A percentile compares a stretch with the other conserved stretches of the same genome.
phyloP scores from a whole-genome alignment of 2,888 invertebrate species.

The Dysmachus trigonus region DNA sequence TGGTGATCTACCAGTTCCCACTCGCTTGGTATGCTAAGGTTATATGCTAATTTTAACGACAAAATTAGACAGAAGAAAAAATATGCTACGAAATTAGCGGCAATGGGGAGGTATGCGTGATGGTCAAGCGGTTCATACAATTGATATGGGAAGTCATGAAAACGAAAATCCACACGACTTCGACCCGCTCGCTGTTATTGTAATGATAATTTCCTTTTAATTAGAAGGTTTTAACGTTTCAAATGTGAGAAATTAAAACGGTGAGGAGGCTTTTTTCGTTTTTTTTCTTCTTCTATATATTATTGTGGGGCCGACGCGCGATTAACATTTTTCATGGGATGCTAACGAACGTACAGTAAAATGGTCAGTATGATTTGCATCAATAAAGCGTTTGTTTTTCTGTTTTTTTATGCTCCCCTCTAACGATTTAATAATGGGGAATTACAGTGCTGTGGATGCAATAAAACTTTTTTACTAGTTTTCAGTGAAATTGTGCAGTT shows the following conservation, averaged over 20 bases:
- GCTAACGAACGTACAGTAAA: neutral
- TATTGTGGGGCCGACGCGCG: neutral
- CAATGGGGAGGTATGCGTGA: neutral
- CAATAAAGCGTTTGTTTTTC: neutral
- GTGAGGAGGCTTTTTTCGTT: neutral
- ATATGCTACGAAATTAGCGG: neutral
- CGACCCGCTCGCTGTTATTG: constrained; percentile 12
- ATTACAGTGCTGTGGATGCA: neutral
- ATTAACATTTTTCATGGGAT: constrained; percentile 1
- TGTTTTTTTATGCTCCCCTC: neutral
- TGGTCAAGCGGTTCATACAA: neutral
- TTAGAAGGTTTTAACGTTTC: constrained; percentile 26
- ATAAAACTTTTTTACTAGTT: neutral
- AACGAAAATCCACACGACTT: constrained; percentile 5
- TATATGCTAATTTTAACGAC: constrained; percentile 13
- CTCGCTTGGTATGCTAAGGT: constrained; percentile 2
- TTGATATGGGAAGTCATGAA: constrained; percentile 17
- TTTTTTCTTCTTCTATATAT: neutral
- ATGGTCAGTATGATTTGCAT: neutral
- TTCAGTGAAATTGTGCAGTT: neutral
- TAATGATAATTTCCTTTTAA: constrained; percentile 36
- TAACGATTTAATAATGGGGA: neutral
- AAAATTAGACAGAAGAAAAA: constrained; percentile 10
- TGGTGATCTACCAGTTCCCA: constrained; percentile 8
- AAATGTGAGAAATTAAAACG: neutral